Evolutionary conservation across 2,797 vertebrate species (phyloP).

Genomic region (Lophius americanus): DNA sequence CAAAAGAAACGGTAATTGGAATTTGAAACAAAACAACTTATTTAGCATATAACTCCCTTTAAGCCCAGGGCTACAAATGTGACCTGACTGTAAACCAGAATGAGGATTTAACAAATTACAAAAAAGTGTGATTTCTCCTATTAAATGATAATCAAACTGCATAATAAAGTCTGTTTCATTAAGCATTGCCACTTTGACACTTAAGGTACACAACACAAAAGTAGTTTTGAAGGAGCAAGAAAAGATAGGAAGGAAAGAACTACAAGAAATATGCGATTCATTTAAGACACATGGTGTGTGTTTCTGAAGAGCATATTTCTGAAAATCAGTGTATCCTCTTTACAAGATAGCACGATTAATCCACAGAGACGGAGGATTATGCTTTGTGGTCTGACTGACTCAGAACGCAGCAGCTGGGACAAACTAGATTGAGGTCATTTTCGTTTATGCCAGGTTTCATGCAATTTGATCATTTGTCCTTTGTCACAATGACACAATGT

Average conservation of each 20-base stretch:
- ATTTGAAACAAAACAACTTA: too few species aligned
- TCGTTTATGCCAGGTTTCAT: constrained; percentile 43
- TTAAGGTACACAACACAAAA: not conserved
- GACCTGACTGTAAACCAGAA: too few species aligned
- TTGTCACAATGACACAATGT: too few species aligned
- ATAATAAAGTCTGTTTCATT: too few species aligned
- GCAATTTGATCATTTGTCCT: constrained; percentile 49
- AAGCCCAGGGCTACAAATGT: too few species aligned
- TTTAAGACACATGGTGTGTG: not conserved
- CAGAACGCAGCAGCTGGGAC: constrained; percentile 52
- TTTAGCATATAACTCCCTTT: too few species aligned
- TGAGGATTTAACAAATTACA: too few species aligned
- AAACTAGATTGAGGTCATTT: constrained; percentile 64
- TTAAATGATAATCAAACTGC: too few species aligned
- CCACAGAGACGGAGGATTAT: constrained; percentile 64
- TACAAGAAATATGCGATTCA: too few species aligned
- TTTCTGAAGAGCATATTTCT: not conserved
- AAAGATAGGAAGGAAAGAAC: too few species aligned
- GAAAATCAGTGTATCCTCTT: not conserved
- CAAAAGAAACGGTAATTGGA: too few species aligned
- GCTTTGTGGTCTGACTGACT: constrained; percentile 42
- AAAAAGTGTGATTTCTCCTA: too few species aligned
- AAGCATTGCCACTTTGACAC: not conserved
- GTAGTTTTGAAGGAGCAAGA: not conserved
- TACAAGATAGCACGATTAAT: constrained; percentile 72